A percentile compares a stretch with the other conserved stretches of the same genome.
These are phyloP conservation scores for Syngnathus rostellatus DNA, from an alignment of 2,797 vertebrate genomes.

Conservation along the genomic window DNA sequence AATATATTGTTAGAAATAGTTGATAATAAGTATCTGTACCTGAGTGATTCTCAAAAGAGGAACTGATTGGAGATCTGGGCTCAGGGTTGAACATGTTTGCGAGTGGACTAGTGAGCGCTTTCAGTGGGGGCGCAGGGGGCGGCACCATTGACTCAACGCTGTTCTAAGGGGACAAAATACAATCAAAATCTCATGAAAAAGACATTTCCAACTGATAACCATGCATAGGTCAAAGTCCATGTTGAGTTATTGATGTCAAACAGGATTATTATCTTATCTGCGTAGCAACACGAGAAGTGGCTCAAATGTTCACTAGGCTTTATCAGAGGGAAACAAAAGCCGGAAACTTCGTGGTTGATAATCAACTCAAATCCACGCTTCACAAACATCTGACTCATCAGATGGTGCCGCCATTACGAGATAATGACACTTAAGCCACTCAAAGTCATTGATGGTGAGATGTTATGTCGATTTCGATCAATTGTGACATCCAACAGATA, in stretches of 20 bases:
- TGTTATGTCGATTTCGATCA: neutral
- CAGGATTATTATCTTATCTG: neutral
- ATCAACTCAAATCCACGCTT: neutral
- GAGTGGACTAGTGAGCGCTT: constrained; percentile 80
- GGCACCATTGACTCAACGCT: constrained; percentile 58
- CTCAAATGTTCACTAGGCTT: neutral
- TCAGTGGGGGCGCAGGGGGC: constrained; percentile 79
- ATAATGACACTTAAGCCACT: neutral
- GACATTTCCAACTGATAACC: neutral
- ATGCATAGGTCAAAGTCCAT: neutral
- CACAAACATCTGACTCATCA: neutral
- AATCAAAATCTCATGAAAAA: neutral
- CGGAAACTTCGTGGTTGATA: neutral
- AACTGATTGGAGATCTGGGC: constrained; percentile 55
- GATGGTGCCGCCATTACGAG: neutral
- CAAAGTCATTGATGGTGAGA: neutral
- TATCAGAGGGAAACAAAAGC: constrained; percentile 2
- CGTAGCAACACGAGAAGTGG: neutral
- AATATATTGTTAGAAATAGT: too few relatives aligned
- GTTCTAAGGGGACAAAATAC: constrained; percentile 40
- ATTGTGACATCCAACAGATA: too few relatives aligned
- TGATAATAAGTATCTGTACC: constrained; percentile 28
- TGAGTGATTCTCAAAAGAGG: constrained; percentile 50
- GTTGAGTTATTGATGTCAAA: neutral
- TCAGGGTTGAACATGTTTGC: constrained; percentile 87